Conservation (phyloP, 1,140 invertebrate species). For the Nasonia longicornis region DNA sequence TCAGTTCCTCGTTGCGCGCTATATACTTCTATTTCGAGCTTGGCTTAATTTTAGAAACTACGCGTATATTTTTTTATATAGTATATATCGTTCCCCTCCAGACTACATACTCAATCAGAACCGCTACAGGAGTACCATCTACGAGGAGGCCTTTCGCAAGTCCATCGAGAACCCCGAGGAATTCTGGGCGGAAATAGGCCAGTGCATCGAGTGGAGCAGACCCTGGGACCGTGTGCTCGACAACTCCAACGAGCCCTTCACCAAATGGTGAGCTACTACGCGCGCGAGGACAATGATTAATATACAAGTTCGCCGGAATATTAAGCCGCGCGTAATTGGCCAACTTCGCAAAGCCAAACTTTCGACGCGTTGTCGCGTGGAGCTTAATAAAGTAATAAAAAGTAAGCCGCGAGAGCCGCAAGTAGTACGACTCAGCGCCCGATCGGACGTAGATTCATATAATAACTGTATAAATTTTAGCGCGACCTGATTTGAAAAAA, state of each 20-base stretch:
- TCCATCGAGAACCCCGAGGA: slow-evolving; percentile 84
- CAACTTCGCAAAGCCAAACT: neutral
- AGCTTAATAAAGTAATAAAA: slow-evolving; percentile 13
- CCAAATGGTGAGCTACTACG: slow-evolving; percentile 81
- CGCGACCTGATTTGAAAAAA: too few species aligned
- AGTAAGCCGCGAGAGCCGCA: neutral
- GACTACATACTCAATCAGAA: slow-evolving; percentile 60
- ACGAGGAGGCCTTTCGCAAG: slow-evolving; percentile 75
- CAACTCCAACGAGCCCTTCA: slow-evolving; percentile 84
- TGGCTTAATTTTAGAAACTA: too few species aligned
- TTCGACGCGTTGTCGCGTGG: neutral
- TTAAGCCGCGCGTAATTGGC: neutral
- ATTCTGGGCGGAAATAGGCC: slow-evolving; percentile 87
- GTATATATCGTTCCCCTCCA: slow-evolving; percentile 34
- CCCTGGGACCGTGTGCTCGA: slow-evolving; percentile 88
- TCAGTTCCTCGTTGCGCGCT: too few species aligned
- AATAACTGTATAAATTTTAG: too few species aligned
- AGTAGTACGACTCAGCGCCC: slow-evolving; percentile 12
- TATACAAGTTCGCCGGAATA: neutral
- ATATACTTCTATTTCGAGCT: too few species aligned
- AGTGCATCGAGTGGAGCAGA: slow-evolving; percentile 83
- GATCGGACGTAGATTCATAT: neutral
- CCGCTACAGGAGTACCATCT: slow-evolving; percentile 66
- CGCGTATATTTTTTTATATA: too few species aligned
- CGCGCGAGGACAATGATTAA: too few species aligned